Evolutionary conservation across 2,888 invertebrate species (phyloP).

Genomic region (Xestia sexstrigata): DNA sequence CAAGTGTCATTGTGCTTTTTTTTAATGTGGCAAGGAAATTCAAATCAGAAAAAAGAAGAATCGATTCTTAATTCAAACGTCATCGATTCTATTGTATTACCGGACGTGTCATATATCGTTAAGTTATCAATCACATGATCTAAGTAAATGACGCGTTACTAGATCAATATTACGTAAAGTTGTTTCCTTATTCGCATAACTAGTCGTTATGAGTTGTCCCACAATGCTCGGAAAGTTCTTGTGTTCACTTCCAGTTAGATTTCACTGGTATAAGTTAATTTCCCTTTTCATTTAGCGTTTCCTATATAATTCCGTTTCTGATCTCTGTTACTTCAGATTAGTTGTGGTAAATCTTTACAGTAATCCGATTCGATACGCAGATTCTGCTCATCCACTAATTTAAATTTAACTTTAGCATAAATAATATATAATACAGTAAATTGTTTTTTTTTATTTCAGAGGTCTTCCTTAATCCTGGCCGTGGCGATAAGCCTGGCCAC

Average conservation of each 20-base stretch:
- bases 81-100: slow-evolving; percentile 16
- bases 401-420: neutral
- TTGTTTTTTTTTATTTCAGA: slow-evolving; percentile 77
- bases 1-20: slow-evolving; percentile 59
- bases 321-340: slow-evolving; percentile 13
- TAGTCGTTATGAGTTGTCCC: slow-evolving; percentile 61
- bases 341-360: slow-evolving; percentile 1
- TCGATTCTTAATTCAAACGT: slow-evolving; percentile 12
- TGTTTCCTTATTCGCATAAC: slow-evolving; percentile 69
- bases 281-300: slow-evolving; percentile 55
- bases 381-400: neutral
- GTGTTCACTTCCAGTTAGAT: slow-evolving; percentile 63
- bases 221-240: slow-evolving; percentile 68
- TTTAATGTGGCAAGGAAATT: slow-evolving; percentile 38
- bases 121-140: slow-evolving; percentile 47
- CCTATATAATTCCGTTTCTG: slow-evolving; percentile 29
- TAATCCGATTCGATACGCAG: neutral
- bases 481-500: slow-evolving; percentile 90
- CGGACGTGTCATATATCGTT: slow-evolving; percentile 10
- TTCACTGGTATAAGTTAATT: slow-evolving; percentile 63
- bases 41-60: slow-evolving; percentile 21
- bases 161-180: slow-evolving; percentile 68
- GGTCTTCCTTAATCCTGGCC: slow-evolving; percentile 88
- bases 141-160: slow-evolving; percentile 59
- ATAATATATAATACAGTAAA: slow-evolving; percentile 6